Evolutionary conservation across 1,140 invertebrate species (phyloP).

Genomic region (Calosoma granatense): DNA sequence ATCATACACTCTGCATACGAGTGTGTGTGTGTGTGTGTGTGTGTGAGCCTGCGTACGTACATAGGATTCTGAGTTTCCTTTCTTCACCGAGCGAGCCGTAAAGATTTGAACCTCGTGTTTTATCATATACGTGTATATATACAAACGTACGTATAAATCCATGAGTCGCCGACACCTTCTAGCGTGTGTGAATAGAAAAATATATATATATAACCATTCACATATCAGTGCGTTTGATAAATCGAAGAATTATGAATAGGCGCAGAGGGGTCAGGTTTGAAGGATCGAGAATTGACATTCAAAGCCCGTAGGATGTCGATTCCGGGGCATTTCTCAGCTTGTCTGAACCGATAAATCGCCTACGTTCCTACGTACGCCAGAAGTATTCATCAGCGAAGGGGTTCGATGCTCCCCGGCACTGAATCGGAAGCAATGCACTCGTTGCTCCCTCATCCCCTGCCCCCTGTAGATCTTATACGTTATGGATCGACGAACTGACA

Average conservation of each 20-base stretch:
- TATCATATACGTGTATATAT: no score
- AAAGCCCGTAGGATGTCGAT: conserved; percentile 11
- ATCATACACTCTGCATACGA: conserved; percentile 8
- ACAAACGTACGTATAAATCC: conserved; percentile 2
- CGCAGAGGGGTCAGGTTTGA: conserved; percentile 9
- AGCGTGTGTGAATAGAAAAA: conserved; percentile 4
- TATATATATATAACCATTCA: neutral
- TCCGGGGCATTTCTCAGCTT: neutral
- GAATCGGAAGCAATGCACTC: neutral
- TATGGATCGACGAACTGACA: no score
- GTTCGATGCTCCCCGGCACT: neutral
- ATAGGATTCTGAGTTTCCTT: no score
- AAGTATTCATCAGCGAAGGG: neutral
- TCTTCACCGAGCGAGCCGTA: no score
- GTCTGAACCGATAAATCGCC: conserved; percentile 4
- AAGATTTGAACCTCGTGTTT: no score
- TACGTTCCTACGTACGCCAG: conserved; percentile 1
- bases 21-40: neutral
- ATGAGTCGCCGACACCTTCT: neutral
- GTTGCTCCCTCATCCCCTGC: no score
- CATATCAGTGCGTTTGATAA: conserved; percentile 10
- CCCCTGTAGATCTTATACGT: no score
- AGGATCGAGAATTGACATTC: conserved; percentile 14
- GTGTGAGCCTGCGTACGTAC: neutral
- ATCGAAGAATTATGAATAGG: conserved; percentile 14